Percentiles rank a stretch among this genome's conserved stretches.
These are phyloP conservation scores for Brenthis hecate DNA, from an alignment of 2,888 invertebrate species.

Conservation along the genomic window DNA sequence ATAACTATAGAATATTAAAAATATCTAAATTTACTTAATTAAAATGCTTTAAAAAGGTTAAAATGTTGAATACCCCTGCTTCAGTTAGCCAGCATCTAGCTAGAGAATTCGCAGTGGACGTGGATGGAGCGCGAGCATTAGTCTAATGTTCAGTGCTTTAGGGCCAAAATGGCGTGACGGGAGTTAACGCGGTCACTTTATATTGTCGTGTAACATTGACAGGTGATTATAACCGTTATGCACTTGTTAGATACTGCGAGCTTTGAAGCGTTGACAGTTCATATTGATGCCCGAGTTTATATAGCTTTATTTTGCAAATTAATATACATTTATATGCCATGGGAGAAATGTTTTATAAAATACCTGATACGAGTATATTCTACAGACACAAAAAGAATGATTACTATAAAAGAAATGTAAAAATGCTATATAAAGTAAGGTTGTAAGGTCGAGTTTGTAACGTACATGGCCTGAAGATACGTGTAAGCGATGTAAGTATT, in stretches of 20 bases:
- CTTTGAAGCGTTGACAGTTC: neutral
- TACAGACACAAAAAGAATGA: too few relatives aligned
- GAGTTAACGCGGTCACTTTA: constrained; percentile 60
- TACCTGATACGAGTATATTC: too few relatives aligned
- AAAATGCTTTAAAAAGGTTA: constrained; percentile 7
- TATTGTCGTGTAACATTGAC: constrained; percentile 54
- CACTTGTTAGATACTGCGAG: constrained; percentile 41
- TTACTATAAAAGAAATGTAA: too few relatives aligned
- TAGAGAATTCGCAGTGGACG: constrained; percentile 63
- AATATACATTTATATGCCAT: too few relatives aligned
- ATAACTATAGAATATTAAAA: too few relatives aligned
- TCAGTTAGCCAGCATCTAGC: constrained; percentile 54
- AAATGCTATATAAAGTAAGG: too few relatives aligned
- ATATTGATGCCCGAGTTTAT: neutral
- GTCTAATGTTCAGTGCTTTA: constrained; percentile 69
- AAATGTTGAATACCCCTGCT: constrained; percentile 49
- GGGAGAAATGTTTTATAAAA: too few relatives aligned
- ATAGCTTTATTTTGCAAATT: too few relatives aligned
- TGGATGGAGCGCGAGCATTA: constrained; percentile 67
- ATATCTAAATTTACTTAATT: too few relatives aligned
- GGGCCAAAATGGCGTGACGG: constrained; percentile 61
- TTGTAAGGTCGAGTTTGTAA: too few relatives aligned
- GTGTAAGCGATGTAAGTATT: too few relatives aligned
- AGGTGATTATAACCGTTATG: constrained; percentile 67
- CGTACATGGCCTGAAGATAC: too few relatives aligned